Base-by-base conservation (phyloP, 1,140 invertebrate genomes). In the Manduca sexta region DNA sequence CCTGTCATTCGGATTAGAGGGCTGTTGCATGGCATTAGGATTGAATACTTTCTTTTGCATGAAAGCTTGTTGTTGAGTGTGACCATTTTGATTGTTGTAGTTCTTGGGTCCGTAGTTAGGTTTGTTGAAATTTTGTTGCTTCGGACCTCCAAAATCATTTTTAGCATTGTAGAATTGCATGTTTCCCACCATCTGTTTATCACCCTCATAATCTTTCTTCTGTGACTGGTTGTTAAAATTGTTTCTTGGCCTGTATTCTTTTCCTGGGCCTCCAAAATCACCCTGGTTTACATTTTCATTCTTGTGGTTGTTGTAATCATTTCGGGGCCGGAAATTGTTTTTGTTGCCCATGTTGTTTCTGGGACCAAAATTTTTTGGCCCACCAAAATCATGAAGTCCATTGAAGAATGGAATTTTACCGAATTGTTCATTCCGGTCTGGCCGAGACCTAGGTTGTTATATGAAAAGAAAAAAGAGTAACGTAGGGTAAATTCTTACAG, bases 361-460 rank as follows among this genome's bases (percentile, higher is more conserved):
- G 14, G 86, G 86, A 31, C 70, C 79, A 72, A 86, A 87, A 51
- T 76, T 84, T 73, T 87, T 87, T 41, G 86, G 86, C 15, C 86
- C 86, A 45, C 84, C 86, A 76, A 87, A 87, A 49, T 87, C 86
- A 59, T 69, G 75, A 34, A 80, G 51, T 29, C 74, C 71, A 65
- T 76, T 82, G 37, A 86, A 82, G 33, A 82, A 85, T 39, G 86
- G 86, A 40, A 86, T 83, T 77, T 89, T 89, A 74, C 87, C 87
- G 79, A 86, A 89, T 86, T 88, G 87, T 85, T 89, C 88, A 86
- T 86, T 87, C 68, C 88, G 88, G 74, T 90, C 88, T 69, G 87
- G 77, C 67, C 88, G 81, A 63, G 87, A 82, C 66, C 88, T 87
- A 74, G 85, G 89, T n/a, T n/a, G n/a, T n/a, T n/a, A n/a, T n/a